Percentiles rank a stretch among this genome's conserved stretches.
Evolutionary conservation across 1,140 invertebrate genomes (phyloP).

Genomic region (Bombyx mandarina): DNA sequence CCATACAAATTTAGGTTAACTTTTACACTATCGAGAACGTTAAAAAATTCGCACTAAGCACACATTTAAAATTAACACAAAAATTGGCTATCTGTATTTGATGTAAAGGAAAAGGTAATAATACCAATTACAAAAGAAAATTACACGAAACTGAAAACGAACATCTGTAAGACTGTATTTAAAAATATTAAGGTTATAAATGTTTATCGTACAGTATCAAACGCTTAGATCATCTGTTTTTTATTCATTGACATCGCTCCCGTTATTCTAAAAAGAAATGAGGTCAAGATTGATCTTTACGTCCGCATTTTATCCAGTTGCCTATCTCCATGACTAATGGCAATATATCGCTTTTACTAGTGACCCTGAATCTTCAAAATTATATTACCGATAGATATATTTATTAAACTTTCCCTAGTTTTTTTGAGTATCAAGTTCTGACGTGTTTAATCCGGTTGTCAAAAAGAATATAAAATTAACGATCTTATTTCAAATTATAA

Average conservation of each 20-base stretch:
- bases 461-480: too few species aligned
- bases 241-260: slow-evolving; percentile 17
- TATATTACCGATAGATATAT: neutral
- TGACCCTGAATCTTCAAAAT: neutral
- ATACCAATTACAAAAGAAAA: neutral
- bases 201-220: too few species aligned
- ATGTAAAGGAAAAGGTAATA: neutral
- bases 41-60: too few species aligned
- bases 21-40: too few species aligned
- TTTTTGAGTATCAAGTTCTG: too few species aligned
- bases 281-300: slow-evolving; percentile 44
- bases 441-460: too few species aligned
- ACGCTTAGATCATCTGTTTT: neutral
- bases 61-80: too few species aligned
- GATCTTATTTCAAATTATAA: too few species aligned
- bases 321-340: slow-evolving; percentile 4
- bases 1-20: too few species aligned
- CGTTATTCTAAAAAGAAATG: slow-evolving; percentile 36
- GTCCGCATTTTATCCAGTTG: slow-evolving; percentile 30
- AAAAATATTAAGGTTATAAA: too few species aligned
- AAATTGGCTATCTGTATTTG: neutral
- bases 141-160: neutral
- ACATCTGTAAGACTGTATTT: too few species aligned
- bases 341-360: neutral
- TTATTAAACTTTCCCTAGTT: too few species aligned